Evolutionary conservation across 2,113 vertebrate genomes (phyloP).

Genomic region (Acanthochromis polyacanthus): DNA sequence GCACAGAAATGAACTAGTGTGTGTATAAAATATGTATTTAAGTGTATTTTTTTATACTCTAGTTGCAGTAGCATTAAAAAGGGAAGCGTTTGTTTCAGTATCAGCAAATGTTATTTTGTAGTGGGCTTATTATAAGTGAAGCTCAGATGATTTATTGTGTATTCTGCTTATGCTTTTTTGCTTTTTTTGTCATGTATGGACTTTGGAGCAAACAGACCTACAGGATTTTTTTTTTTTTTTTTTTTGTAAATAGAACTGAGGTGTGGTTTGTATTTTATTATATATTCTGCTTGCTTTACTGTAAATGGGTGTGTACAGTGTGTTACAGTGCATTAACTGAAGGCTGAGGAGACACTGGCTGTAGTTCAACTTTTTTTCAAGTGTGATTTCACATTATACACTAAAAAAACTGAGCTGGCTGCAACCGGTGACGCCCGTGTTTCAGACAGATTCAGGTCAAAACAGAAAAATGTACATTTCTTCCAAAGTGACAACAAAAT

Average conservation of each 20-base stretch:
- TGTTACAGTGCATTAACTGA: background rate
- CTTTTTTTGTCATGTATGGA: constrained; percentile 21
- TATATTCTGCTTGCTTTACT: constrained; percentile 41
- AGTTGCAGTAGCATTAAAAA: constrained; percentile 59
- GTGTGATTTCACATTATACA: constrained; percentile 2
- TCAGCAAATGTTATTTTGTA: constrained; percentile 50
- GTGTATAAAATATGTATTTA: constrained; percentile 71
- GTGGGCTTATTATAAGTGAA: constrained; percentile 45
- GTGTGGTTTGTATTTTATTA: constrained; percentile 40
- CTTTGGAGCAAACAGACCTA: constrained; percentile 35
- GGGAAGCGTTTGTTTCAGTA: constrained; percentile 59
- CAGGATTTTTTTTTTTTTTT: background rate
- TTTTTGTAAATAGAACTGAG: constrained; percentile 73
- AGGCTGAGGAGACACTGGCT: constrained; percentile 4
- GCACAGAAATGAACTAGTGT: constrained; percentile 73
- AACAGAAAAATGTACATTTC: constrained; percentile 14
- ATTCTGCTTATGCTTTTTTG: constrained; percentile 38
- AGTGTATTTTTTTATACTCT: constrained; percentile 69
- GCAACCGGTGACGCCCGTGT: background rate
- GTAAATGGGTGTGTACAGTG: constrained; percentile 30
- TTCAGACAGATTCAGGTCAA: constrained; percentile 11
- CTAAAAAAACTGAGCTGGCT: background rate
- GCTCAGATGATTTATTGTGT: constrained; percentile 57
- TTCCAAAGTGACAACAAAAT: constrained; percentile 15
- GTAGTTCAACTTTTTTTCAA: constrained; percentile 8